A percentile compares a stretch with the other conserved stretches of the same genome.
phyloP scores from a whole-genome alignment of 2,888 invertebrate genomes.

The Sesia bembeciformis region DNA sequence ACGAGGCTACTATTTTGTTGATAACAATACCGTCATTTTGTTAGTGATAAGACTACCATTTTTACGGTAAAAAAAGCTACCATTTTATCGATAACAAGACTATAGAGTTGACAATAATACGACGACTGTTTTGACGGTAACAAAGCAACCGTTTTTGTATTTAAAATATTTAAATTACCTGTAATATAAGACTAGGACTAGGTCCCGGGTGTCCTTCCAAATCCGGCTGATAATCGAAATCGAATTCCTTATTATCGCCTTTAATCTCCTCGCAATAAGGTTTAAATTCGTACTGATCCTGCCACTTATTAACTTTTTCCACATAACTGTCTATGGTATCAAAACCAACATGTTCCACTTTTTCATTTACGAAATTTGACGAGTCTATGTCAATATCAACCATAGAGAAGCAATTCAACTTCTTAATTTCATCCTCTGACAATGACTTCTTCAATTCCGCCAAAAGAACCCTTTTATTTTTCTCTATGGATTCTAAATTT shows the following conservation, averaged over 20 bases:
- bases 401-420: slow-evolving; percentile 63
- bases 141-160: too few relatives aligned
- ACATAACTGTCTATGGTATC: slow-evolving; percentile 42
- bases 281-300: slow-evolving; percentile 19
- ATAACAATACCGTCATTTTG: too few relatives aligned
- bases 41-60: too few relatives aligned
- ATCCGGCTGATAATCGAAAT: slow-evolving; percentile 90
- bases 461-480: slow-evolving; percentile 45
- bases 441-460: slow-evolving; percentile 29
- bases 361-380: slow-evolving; percentile 43
- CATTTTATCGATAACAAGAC: too few relatives aligned
- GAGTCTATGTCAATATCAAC: slow-evolving; percentile 55
- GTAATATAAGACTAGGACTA: slow-evolving; percentile 93
- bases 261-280: slow-evolving; percentile 46
- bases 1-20: too few relatives aligned
- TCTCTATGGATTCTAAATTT: slow-evolving; percentile 48
- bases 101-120: too few relatives aligned
- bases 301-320: slow-evolving; percentile 24
- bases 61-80: too few relatives aligned
- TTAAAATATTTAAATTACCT: slow-evolving; percentile 52
- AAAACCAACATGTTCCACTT: slow-evolving; percentile 47
- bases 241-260: slow-evolving; percentile 69
- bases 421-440: slow-evolving; percentile 31
- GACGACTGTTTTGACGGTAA: too few relatives aligned
- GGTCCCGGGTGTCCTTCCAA: slow-evolving; percentile 90